Conservation (phyloP, 2,797 vertebrate species). For the Tenualosa thibaudeaui region DNA sequence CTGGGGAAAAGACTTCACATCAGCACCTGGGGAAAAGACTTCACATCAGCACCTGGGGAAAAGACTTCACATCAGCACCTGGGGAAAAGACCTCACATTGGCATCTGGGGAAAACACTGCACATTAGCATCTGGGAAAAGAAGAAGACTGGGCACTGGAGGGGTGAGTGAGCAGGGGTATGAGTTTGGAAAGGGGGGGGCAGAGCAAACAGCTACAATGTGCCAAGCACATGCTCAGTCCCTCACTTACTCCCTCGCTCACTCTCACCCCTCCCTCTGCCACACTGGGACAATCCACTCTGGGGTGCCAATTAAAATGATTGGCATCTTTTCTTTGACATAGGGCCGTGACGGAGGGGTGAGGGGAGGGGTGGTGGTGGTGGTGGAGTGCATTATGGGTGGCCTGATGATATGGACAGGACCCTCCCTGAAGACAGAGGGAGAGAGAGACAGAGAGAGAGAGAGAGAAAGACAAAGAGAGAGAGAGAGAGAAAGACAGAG, state of each 20-base stretch:
- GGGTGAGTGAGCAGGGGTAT: background rate
- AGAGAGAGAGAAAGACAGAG: background rate
- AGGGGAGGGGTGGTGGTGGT: constrained; percentile 49
- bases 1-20: too few species aligned
- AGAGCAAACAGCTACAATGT: constrained; percentile 43
- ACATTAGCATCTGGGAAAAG: background rate
- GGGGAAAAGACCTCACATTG: too few species aligned
- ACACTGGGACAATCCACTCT: constrained; percentile 69
- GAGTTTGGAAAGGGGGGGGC: background rate
- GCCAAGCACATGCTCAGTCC: constrained; percentile 48
- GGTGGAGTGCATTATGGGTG: constrained; percentile 76
- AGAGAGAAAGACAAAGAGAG: background rate
- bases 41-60: too few species aligned
- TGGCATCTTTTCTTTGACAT: constrained; percentile 74
- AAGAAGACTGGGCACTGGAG: background rate
- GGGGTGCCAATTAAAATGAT: constrained; percentile 80
- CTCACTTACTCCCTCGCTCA: constrained; percentile 10
- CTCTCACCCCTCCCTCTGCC: constrained; percentile 33
- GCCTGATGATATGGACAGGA: constrained; percentile 53
- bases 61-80: too few species aligned
- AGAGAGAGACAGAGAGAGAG: constrained; percentile 24
- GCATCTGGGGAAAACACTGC: too few species aligned
- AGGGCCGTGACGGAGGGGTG: constrained; percentile 53
- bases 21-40: too few species aligned
- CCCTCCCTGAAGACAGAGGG: background rate